Evolutionary conservation across 2,113 vertebrate genomes (phyloP), one percentile per base, ranked within the genome.

Genomic region (Tylochromis polylepis): DNA sequence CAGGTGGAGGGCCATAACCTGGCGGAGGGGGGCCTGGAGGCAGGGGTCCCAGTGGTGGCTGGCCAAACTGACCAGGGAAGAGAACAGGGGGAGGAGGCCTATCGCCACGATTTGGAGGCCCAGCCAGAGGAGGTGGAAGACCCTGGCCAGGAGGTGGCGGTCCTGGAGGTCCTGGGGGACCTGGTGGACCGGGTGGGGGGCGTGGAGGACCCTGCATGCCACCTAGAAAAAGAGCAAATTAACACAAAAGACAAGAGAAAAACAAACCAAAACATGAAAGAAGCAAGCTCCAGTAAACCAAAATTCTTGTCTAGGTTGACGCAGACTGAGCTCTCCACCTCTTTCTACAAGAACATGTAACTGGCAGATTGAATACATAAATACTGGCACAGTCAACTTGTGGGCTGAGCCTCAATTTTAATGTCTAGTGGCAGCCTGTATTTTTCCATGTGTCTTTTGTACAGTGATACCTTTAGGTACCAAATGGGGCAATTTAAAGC

Each of bases 1-100:
- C 98, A 82, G 98, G 99, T 49, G 99, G 99, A 1, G 98, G 99
- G 87, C 98, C 97, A 84, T 97, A 98, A 82, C 99, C 99, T 84
- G 98, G 98, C 88, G 99, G 99, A 55, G 98, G 99, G 15, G 99
- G 99, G 20, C 99, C 98, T 86, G 99, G 99, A 78, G 98, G 98
- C 91, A 99, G 96, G 0, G 98, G 99, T 82, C 98, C 98, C 65
- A 99, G 91, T 3, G 98, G 98, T 89, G 98, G 98, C 82, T 99
- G 99, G 86, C 98, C 98, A 94, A 99, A 99, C 87, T 99, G 98
- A 95, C 98, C 98, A 92, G 98, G 98, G 96, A 99, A 99, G 87
- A 99, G 95, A 94, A 99, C 98, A 79, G 99, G 99, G 43, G 98
- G 99, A 95, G 98, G 99, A 77, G 97, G 99, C 84, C 98, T 97